Evolutionary conservation across 2,888 invertebrate genomes (phyloP), one percentile per base, ranked within the genome.

Genomic region (Polia nebulosa): DNA sequence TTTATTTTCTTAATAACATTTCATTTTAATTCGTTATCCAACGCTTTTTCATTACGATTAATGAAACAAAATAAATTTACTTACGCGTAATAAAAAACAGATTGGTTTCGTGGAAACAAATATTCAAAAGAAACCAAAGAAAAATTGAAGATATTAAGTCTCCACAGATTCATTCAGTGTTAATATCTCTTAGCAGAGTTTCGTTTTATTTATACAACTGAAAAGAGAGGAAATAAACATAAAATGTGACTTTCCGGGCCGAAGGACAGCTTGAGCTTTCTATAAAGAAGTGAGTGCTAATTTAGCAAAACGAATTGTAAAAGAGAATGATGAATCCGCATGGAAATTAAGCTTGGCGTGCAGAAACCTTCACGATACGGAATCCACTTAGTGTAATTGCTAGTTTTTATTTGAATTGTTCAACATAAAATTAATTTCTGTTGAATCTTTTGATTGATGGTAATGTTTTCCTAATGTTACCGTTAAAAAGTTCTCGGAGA

Each of bases 241-340:
- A 83, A 86, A 87, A 87, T 84, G 80, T 85, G 83, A 84, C 82
- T 72, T 84, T 77, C 74, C 64, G 70, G 70, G 66, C 68, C 76
- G 78, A 81, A 83, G 64, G 80, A 82, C 79, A 82, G 77, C 80
- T 77, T 75, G 72, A 70, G 73, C 73, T 78, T 76, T 85, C 76
- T 84, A 69, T 79, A 82, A 86, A 85, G 86, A 88, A 87, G 81
- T 80, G 81, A 86, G 82, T 85, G 87, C 84, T 88, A 91, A 91
- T 91, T 91, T 89, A 84, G 83, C 76, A 80, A 76, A 89, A 87
- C 78, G 82, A 85, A 87, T 88, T 86, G 81, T 85, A 81, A 88
- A 87, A 85, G 80, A 83, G 82, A 84, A 86, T 75, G 80, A 86
- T 82, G 80, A 85, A 85, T 85, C 68, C 69, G 60, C 63, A 29